A percentile compares a stretch with the other conserved stretches of the same genome.
These are phyloP conservation scores for Eonycteris spelaea DNA, from an alignment of 2,113 vertebrate genomes.

Conservation along the genomic window DNA sequence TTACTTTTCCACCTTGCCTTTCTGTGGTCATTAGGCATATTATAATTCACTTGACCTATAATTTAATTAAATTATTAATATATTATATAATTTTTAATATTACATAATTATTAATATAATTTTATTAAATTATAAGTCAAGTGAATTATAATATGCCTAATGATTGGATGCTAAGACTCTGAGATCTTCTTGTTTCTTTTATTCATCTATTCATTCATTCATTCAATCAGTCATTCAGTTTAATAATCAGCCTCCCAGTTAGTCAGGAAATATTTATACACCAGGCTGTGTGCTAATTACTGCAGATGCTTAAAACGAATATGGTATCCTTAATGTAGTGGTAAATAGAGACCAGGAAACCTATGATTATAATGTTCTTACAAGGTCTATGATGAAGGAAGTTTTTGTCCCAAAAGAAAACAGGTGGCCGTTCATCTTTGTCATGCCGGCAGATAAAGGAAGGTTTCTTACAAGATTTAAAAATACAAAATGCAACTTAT, in stretches of 20 bases:
- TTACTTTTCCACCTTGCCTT: neutral
- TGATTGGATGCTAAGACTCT: neutral
- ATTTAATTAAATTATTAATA: neutral
- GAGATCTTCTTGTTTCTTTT: neutral
- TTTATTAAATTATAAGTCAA: neutral
- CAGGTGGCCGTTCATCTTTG: neutral
- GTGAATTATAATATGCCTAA: neutral
- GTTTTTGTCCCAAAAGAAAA: neutral
- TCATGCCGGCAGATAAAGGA: neutral
- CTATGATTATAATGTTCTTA: neutral
- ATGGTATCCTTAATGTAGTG: neutral
- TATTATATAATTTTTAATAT: too few relatives aligned
- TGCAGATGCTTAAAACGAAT: neutral
- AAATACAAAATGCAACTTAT: neutral
- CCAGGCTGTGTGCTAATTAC: neutral
- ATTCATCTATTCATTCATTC: neutral
- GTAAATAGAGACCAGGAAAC: neutral
- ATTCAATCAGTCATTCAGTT: neutral
- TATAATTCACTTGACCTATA: slow-evolving; percentile 9
- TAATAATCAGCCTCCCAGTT: neutral
- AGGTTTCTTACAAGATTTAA: neutral
- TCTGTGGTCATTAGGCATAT: neutral
- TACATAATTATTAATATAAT: too few relatives aligned
- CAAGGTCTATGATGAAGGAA: neutral
- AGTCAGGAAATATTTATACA: neutral